These are phyloP conservation scores for Cephus pulcher DNA, from an alignment of 2,888 invertebrate genomes.

Conservation along the genomic window DNA sequence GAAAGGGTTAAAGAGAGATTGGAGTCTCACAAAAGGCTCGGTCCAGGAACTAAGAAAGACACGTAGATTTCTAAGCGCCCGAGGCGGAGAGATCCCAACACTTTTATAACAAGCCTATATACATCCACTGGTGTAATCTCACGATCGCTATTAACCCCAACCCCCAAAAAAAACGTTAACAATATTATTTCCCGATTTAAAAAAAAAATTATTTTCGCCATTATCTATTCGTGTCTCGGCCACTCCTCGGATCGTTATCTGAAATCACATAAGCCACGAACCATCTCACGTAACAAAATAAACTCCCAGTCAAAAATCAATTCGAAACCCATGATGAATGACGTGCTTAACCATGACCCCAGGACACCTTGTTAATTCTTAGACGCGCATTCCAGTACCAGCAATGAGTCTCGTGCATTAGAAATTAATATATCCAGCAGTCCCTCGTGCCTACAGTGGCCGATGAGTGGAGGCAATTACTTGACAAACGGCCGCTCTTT, in stretches of 20 bases:
- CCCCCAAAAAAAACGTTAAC: neutral
- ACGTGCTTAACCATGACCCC: slow-evolving; percentile 18
- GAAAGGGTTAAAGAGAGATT: neutral
- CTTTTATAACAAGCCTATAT: neutral
- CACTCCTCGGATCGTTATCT: neutral
- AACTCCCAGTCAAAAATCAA: neutral
- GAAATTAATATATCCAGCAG: slow-evolving; percentile 25
- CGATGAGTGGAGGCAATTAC: slow-evolving; percentile 15
- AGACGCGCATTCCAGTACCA: slow-evolving; percentile 4
- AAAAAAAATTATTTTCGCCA: neutral
- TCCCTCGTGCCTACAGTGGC: neutral
- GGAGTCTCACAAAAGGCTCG: neutral
- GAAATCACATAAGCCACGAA: neutral
- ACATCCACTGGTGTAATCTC: neutral
- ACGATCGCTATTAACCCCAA: neutral
- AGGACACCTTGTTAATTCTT: slow-evolving; percentile 27
- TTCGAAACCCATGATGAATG: slow-evolving; percentile 22
- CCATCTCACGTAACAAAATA: neutral
- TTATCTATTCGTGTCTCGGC: neutral
- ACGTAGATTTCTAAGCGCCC: slow-evolving; percentile 1
- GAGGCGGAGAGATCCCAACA: slow-evolving; percentile 3
- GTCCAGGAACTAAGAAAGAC: neutral
- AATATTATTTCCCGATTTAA: neutral
- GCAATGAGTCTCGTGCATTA: slow-evolving; percentile 23
- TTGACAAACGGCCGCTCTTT: neutral